A percentile compares a stretch with the other conserved stretches of the same genome.
phyloP scores from a whole-genome alignment of 2,113 vertebrate species.

The pig (Sus scrofa) region T2T-Sscrofa CM000815.6:85598501-85599000 shows the following conservation, averaged over 20 bases:
- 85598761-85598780: neutral
- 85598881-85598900: neutral
- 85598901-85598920: neutral
- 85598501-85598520: neutral
- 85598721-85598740: neutral
- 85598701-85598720: neutral
- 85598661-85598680: slow-evolving; percentile 37
- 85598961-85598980: neutral
- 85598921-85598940: neutral
- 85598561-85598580: neutral
- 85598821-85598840: neutral
- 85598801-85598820: neutral
- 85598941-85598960: neutral
- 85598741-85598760: neutral
- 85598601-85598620: slow-evolving; percentile 1
- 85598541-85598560: slow-evolving; percentile 23
- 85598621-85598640: slow-evolving; percentile 28
- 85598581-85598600: slow-evolving; percentile 40
- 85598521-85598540: neutral
- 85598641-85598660: neutral
- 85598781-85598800: neutral
- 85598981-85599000: neutral
- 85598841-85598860: neutral
- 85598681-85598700: neutral
- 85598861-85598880: neutral